Evolutionary conservation across 1,140 invertebrate species (phyloP).

Genomic region (Hylaeus anthracinus): DNA sequence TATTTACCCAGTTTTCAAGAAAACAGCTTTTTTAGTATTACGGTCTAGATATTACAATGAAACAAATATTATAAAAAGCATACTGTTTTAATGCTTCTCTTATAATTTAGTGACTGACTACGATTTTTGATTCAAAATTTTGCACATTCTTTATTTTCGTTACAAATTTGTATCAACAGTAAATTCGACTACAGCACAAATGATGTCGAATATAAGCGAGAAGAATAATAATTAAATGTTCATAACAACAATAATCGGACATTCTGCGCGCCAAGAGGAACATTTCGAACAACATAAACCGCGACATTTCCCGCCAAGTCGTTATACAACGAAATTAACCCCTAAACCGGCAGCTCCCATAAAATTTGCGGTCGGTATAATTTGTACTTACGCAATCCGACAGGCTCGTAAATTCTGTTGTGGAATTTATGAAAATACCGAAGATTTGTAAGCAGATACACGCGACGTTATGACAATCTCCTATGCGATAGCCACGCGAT

Average conservation of each 20-base stretch:
- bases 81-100: too few species aligned
- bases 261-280: conserved; percentile 29
- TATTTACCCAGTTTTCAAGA: too few species aligned
- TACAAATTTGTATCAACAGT: too few species aligned
- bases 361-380: conserved; percentile 50
- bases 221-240: too few species aligned
- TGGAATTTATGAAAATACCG: conserved; percentile 40
- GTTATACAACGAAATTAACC: conserved; percentile 47
- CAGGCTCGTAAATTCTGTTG: conserved; percentile 27
- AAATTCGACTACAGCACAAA: too few species aligned
- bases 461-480: background rate
- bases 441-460: conserved; percentile 13
- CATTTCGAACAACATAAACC: conserved; percentile 35
- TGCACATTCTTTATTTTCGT: too few species aligned
- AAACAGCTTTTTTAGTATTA: too few species aligned
- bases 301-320: conserved; percentile 37
- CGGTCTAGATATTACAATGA: too few species aligned
- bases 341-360: conserved; percentile 18
- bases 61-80: too few species aligned
- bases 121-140: too few species aligned
- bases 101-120: too few species aligned
- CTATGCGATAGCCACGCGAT: background rate
- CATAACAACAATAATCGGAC: conserved; percentile 14
- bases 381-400: conserved; percentile 30
- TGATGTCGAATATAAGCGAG: too few species aligned